phyloP scores from a whole-genome alignment of 2,113 vertebrate species.

The Butorides virescens region DNA sequence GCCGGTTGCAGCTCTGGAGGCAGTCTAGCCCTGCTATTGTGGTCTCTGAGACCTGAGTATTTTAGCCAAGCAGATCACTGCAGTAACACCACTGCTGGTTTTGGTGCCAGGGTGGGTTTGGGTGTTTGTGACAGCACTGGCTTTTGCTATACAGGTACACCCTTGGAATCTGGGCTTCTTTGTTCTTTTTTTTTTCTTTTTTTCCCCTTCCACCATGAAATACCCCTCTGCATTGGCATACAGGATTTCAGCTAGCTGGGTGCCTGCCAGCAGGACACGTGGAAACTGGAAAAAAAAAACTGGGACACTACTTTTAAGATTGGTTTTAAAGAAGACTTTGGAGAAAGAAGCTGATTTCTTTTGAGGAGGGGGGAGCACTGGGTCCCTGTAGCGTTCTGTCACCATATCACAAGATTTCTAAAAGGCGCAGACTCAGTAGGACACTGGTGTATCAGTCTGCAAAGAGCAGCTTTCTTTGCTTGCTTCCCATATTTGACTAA shows the following conservation, averaged over 20 bases:
- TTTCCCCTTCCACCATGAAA: neutral
- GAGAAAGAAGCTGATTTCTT: neutral
- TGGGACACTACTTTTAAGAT: neutral
- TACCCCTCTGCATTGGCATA: neutral
- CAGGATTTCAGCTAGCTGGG: neutral
- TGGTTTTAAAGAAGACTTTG: neutral
- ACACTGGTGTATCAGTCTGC: conserved; percentile 4
- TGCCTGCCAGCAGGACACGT: neutral
- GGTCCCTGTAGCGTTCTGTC: conserved; percentile 22
- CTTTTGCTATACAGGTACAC: neutral
- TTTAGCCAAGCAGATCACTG: neutral
- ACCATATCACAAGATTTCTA: conserved; percentile 46
- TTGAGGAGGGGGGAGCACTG: neutral
- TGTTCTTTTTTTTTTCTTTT: rapidly evolving
- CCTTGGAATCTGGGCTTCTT: neutral
- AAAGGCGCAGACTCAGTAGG: conserved; percentile 43
- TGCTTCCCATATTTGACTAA: neutral
- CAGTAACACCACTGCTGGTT: neutral
- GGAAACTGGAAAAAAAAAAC: neutral
- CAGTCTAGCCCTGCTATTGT: neutral
- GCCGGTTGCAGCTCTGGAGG: neutral
- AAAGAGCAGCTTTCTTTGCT: neutral
- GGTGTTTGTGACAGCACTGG: neutral
- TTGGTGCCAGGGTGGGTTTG: neutral
- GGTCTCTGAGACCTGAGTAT: neutral